A percentile compares a stretch with the other conserved stretches of the same genome.
Conservation (phyloP, 2,797 vertebrate genomes). For the Sebastes steindachneri region DNA sequence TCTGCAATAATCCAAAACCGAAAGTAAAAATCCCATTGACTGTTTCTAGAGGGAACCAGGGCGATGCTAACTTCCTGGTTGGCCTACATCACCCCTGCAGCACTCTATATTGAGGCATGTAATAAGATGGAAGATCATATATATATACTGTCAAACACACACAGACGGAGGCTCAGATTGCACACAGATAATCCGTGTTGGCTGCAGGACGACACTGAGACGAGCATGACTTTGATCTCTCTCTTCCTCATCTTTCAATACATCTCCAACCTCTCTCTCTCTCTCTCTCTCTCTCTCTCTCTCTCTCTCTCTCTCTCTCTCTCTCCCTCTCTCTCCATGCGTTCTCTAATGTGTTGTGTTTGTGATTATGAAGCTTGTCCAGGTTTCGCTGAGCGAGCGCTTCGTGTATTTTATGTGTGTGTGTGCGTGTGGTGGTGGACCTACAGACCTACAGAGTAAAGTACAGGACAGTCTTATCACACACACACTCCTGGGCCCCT, state of each 20-base stretch:
- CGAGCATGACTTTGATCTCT: conserved; percentile 34
- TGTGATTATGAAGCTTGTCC: conserved; percentile 20
- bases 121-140: not conserved
- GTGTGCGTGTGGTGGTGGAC: not conserved
- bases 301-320: not conserved
- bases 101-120: not conserved
- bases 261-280: conserved; percentile 3
- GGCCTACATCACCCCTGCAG: too few relatives aligned
- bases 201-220: not conserved
- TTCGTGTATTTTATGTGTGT: not conserved
- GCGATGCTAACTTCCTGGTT: too few relatives aligned
- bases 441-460: conserved; percentile 1
- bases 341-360: conserved; percentile 20
- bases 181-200: conserved; percentile 10
- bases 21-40: too few relatives aligned
- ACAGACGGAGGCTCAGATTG: conserved; percentile 14
- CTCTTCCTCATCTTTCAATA: conserved; percentile 10
- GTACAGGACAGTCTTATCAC: not conserved
- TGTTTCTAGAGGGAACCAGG: too few relatives aligned
- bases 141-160: not conserved
- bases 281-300: not conserved
- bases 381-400: not conserved
- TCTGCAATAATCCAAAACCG: not conserved
- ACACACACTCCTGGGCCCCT: conserved; percentile 26
- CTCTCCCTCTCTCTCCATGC: conserved; percentile 1